Evolutionary conservation across 2,888 invertebrate species (phyloP).

Genomic region (Diplazon laetatorius): DNA sequence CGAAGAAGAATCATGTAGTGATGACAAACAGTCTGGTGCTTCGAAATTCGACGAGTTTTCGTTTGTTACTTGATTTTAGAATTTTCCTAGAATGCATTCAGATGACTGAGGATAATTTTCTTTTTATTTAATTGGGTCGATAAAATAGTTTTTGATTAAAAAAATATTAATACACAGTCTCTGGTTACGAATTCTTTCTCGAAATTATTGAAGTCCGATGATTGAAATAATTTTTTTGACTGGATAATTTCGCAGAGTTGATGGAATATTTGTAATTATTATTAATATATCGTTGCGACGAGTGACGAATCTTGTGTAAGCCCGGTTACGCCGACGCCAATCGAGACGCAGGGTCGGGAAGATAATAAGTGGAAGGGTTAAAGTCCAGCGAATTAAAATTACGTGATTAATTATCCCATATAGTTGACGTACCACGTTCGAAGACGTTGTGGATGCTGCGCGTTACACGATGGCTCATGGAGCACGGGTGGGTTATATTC

Average conservation of each 20-base stretch:
- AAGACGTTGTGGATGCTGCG: conserved; percentile 44
- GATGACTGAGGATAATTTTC: too few relatives aligned
- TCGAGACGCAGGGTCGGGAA: conserved; percentile 1
- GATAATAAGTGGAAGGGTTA: conserved; percentile 59
- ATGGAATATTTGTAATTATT: conserved; percentile 1
- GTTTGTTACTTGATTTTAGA: too few relatives aligned
- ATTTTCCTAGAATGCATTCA: too few relatives aligned
- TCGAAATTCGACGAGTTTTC: too few relatives aligned
- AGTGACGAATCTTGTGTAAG: conserved; percentile 19
- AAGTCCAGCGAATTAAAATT: conserved; percentile 69
- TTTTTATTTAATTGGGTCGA: too few relatives aligned
- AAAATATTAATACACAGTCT: too few relatives aligned
- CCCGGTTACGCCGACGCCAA: not conserved
- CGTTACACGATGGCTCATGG: conserved; percentile 13
- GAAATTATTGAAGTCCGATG: too few relatives aligned
- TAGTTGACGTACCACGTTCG: conserved; percentile 61
- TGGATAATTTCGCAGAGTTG: not conserved
- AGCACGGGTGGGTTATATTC: conserved; percentile 17
- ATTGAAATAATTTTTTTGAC: too few relatives aligned
- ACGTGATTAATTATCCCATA: conserved; percentile 71
- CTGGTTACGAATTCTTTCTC: too few relatives aligned
- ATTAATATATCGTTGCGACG: conserved; percentile 5
- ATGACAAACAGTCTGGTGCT: too few relatives aligned
- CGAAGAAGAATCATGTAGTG: too few relatives aligned
- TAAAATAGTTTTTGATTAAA: too few relatives aligned